Conservation (phyloP, 2,113 vertebrate species). For the Prunella fulvescens region DNA sequence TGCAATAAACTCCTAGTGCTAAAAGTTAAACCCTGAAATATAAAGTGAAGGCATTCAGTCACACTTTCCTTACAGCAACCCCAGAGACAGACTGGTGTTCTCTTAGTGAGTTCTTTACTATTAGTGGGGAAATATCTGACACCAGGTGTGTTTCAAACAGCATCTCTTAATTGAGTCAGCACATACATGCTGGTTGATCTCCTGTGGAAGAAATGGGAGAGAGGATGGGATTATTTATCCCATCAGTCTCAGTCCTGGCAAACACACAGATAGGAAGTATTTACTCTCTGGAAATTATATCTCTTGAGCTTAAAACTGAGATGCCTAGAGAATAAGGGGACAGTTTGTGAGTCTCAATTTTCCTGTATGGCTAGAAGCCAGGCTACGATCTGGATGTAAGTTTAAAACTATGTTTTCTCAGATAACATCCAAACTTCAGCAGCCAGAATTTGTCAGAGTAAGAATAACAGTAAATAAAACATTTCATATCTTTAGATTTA, state of each 20-base stretch:
- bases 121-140: not conserved
- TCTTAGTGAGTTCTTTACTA: not conserved
- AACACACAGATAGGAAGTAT: not conserved
- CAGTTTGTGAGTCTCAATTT: slow-evolving; percentile 6
- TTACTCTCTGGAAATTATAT: slow-evolving; percentile 10
- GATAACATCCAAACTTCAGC: not conserved
- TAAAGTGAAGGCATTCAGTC: not conserved
- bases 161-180: not conserved
- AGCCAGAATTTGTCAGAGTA: not conserved
- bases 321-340: not conserved
- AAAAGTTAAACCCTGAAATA: not conserved
- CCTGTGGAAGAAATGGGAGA: not conserved
- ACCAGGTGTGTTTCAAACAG: not conserved
- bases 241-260: not conserved
- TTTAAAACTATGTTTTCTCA: not conserved
- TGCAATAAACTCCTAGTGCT: not conserved
- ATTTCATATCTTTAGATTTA: not conserved
- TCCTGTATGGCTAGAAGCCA: slow-evolving; percentile 22
- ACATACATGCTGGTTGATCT: not conserved
- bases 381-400: not conserved
- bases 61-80: not conserved
- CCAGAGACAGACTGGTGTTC: not conserved
- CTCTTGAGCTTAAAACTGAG: slow-evolving; percentile 19
- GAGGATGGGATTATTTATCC: not conserved
- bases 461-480: not conserved